Evolutionary conservation across 2,797 vertebrate species (phyloP).

Genomic region (Peromyscus melanophrys): DNA sequence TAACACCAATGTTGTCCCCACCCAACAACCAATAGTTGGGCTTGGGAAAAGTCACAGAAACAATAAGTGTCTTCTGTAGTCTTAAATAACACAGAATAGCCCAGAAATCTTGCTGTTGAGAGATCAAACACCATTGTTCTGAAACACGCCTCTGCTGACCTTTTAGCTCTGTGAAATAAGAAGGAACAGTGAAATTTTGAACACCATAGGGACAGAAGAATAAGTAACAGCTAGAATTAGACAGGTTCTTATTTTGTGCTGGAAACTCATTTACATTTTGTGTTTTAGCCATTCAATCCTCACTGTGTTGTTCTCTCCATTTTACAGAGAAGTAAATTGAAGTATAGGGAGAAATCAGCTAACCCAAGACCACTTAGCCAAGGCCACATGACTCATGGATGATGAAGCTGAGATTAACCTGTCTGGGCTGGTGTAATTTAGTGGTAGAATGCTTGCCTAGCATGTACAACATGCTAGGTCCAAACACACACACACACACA

Average conservation of each 20-base stretch:
- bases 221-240: background rate
- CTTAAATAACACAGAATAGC: background rate
- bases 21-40: background rate
- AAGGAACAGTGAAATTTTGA: background rate
- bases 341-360: background rate
- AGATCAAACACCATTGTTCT: background rate
- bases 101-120: background rate
- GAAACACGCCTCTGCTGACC: background rate
- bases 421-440: background rate
- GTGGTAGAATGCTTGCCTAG: background rate
- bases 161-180: background rate
- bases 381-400: background rate
- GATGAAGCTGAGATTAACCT: background rate
- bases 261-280: background rate
- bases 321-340: conserved; percentile 9
- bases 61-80: background rate
- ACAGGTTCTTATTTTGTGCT: background rate
- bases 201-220: background rate
- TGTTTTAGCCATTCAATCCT: background rate
- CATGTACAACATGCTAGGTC: background rate
- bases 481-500: background rate
- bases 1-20: background rate
- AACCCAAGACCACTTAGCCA: background rate
- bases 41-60: background rate
- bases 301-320: background rate